Evolutionary conservation across 2,113 vertebrate genomes (phyloP).

Genomic region (Alaudala cheleensis): DNA sequence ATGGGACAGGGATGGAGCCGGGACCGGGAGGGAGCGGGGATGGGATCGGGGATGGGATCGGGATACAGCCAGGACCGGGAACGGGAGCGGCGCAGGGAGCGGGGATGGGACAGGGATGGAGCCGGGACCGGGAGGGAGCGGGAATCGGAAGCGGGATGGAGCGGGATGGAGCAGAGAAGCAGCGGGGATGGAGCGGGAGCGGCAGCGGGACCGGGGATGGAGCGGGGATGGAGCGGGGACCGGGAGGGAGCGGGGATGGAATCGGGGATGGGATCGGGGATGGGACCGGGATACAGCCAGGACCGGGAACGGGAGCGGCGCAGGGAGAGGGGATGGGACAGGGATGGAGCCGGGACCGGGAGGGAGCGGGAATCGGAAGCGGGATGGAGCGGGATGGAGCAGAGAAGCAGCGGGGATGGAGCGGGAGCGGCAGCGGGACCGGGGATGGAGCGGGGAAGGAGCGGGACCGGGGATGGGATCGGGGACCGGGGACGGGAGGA

Average conservation of each 20-base stretch:
- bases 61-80: too few species aligned
- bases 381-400: too few species aligned
- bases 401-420: not conserved
- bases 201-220: too few species aligned
- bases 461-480: not conserved
- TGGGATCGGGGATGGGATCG: too few species aligned
- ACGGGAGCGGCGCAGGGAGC: rapidly evolving
- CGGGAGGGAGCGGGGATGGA: not conserved
- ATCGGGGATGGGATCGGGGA: not conserved
- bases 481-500: not conserved
- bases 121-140: not conserved
- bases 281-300: rapidly evolving
- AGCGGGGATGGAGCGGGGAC: too few species aligned
- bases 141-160: too few species aligned
- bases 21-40: not conserved
- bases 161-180: too few species aligned
- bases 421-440: too few species aligned
- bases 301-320: too few species aligned
- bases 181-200: not conserved
- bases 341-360: rapidly evolving
- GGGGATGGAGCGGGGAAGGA: not conserved
- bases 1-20: too few species aligned
- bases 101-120: too few species aligned
- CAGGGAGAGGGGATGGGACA: too few species aligned
- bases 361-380: not conserved